phyloP scores from a whole-genome alignment of 2,113 vertebrate species.

The Catharus bicknelli region DNA sequence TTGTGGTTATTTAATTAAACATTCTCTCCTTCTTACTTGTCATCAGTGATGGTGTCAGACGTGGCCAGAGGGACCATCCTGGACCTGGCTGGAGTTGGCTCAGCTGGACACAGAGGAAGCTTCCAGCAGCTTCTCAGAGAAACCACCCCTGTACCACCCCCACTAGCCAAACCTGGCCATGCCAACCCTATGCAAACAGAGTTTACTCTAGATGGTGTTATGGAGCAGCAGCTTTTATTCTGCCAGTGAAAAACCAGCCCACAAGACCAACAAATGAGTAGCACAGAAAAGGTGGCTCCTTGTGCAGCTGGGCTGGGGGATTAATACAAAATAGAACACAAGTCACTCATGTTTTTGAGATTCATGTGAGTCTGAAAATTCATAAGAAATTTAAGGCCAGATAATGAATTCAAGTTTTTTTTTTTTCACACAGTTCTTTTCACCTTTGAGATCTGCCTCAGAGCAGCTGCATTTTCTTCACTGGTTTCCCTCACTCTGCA shows the following conservation, averaged over 20 bases:
- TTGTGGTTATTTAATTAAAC: not conserved
- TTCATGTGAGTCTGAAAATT: not conserved
- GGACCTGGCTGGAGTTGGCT: not conserved
- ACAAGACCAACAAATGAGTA: not conserved
- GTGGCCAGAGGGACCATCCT: no score
- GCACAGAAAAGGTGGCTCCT: not conserved
- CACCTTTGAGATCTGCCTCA: not conserved
- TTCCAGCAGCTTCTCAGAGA: not conserved
- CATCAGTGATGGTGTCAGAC: fast-evolving
- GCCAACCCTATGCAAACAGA: not conserved
- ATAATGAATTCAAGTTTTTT: not conserved
- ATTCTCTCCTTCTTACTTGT: not conserved
- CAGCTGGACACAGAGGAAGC: not conserved
- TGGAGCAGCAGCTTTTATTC: slow-evolving; percentile 27
- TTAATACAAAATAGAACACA: not conserved
- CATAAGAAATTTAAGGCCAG: not conserved
- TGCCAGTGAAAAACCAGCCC: slow-evolving; percentile 4
- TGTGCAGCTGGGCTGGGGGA: not conserved
- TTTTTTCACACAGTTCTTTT: not conserved
- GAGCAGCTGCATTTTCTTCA: not conserved
- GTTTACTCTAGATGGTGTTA: slow-evolving; percentile 29
- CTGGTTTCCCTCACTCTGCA: not conserved
- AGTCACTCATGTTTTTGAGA: not conserved
- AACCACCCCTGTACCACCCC: not conserved
- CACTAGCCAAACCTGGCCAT: not conserved